Evolutionary conservation across 2,113 vertebrate species (phyloP).

Genomic region (Peromyscus maniculatus): DNA sequence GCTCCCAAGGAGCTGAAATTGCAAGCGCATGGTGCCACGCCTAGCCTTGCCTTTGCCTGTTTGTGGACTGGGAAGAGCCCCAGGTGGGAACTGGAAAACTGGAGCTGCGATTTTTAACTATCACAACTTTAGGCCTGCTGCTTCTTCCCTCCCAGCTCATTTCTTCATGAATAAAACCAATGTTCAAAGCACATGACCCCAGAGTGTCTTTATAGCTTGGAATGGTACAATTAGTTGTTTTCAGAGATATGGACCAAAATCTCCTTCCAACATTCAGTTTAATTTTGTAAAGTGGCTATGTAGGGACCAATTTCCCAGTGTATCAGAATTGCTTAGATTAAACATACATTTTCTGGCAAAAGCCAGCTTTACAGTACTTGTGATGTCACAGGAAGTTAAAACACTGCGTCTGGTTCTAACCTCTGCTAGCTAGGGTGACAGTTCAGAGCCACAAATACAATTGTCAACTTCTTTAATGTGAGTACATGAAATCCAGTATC

Average conservation of each 20-base stretch:
- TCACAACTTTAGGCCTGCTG: background rate
- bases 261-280: conserved; percentile 57
- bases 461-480: conserved; percentile 16
- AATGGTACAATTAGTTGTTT: conserved; percentile 60
- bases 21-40: background rate
- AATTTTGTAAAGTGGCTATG: conserved; percentile 65
- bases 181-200: background rate
- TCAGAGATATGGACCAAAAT: conserved; percentile 49
- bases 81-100: background rate
- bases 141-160: background rate
- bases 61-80: background rate
- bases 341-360: conserved; percentile 71
- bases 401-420: conserved; percentile 73
- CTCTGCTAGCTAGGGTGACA: conserved; percentile 56
- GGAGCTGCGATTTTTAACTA: background rate
- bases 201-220: conserved; percentile 23
- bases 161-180: conserved; percentile 5
- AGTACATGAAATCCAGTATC: conserved; percentile 32
- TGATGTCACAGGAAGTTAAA: conserved; percentile 77
- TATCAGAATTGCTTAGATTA: conserved; percentile 72
- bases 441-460: conserved; percentile 36
- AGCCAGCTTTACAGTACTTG: conserved; percentile 74
- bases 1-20: background rate
- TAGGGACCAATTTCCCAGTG: conserved; percentile 64
- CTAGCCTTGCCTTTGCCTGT: conserved; percentile 21